Base-by-base conservation (phyloP, 2,797 vertebrate genomes). In the Setipinna tenuifilis region DNA sequence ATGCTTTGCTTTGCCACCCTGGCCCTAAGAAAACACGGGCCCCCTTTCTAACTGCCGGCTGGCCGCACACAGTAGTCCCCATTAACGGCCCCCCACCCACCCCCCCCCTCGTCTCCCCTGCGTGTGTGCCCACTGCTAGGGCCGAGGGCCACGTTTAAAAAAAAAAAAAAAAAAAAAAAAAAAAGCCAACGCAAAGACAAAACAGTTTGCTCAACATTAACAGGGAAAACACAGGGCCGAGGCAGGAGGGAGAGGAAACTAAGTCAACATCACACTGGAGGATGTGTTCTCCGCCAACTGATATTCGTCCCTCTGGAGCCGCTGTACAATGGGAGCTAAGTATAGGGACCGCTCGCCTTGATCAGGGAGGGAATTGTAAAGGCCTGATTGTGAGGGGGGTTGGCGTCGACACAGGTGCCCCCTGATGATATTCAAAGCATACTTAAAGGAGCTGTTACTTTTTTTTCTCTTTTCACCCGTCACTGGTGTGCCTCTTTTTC, bases 1-100 rank as follows among this genome's bases (percentile, higher is more conserved):
- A 98, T 97, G 97, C 96, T 98, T 97, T 97, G 96, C 97, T 98
- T 98, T 98, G 97, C 98, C 97, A 97, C 97, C 96, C 97, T 94
- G 94, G 95, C 96, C 96, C 96, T 97, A 98, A 97, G 97, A 98
- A 99, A 99, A 99, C 97, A 98, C 89, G 91, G 96, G 93, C 96
- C 96, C 95, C 96, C 96, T 97, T 96, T 96, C 96, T 95, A 94
- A 95, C 95, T 95, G 95, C 95, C 92, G 95, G 94, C 96, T 96
- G 96, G 96, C 96, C 91, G 93, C 95, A 95, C 97, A 98, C 96
- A 97, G 96, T 96, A 94, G 96, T 96, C 95, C 95, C 96, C 95
- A 96, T 98, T 97, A 98, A 98, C 97, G 95, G 95, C 90, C 95
- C 93, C 95, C 94, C 92, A 93, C 92, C 91, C 92, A 91, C 91